phyloP scores from a whole-genome alignment of 2,113 vertebrate genomes.

The Ploceus nigricollis region DNA sequence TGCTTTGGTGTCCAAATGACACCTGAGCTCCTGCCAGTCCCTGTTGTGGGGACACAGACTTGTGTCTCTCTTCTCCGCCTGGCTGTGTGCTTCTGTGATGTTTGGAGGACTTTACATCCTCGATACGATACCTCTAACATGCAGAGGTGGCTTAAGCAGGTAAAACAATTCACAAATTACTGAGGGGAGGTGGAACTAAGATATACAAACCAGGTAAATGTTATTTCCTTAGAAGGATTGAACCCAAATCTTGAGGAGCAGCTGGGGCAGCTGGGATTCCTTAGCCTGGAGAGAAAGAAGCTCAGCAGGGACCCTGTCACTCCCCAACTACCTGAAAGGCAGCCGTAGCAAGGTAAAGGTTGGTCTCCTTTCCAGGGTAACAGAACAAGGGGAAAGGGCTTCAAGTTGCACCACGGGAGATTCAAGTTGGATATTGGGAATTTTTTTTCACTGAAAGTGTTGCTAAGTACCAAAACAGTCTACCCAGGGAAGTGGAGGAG shows the following conservation, averaged over 20 bases:
- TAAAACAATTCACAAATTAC: neutral
- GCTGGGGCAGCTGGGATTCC: neutral
- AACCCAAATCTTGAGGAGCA: neutral
- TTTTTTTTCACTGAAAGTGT: accelerated
- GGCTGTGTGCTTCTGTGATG: neutral
- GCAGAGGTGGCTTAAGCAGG: neutral
- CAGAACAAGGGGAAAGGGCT: neutral
- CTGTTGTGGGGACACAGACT: neutral
- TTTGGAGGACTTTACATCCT: neutral
- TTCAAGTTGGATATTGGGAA: neutral
- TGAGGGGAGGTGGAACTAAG: neutral
- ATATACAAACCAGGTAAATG: neutral
- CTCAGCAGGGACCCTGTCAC: neutral
- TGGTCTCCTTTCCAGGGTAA: neutral
- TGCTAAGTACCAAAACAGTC: neutral
- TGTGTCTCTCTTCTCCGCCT: neutral
- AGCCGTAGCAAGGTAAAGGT: neutral
- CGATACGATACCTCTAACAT: neutral
- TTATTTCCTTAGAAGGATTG: neutral
- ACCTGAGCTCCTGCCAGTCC: neutral
- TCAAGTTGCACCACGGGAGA: neutral
- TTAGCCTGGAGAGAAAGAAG: neutral
- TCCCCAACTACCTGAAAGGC: neutral
- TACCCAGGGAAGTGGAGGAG: neutral
- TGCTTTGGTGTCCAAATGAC: neutral